phyloP scores from a whole-genome alignment of 2,797 vertebrate species.

The Xerus rutilus region DNA sequence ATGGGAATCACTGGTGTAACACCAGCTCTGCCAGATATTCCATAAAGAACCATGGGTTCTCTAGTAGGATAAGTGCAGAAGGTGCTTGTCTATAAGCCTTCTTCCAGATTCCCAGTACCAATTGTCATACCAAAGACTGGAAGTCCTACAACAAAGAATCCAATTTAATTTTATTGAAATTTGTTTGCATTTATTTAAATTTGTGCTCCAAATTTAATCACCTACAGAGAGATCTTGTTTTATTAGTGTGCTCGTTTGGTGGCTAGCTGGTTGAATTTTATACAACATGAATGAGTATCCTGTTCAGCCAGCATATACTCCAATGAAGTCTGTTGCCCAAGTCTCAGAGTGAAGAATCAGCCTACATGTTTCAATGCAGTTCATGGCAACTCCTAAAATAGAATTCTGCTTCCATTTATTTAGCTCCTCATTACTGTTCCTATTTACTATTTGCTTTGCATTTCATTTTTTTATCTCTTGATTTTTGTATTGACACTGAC shows the following conservation, averaged over 20 bases:
- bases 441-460: neutral
- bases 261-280: neutral
- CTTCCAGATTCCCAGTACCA: neutral
- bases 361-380: neutral
- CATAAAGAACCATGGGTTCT: neutral
- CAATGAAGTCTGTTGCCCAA: neutral
- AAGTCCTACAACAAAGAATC: neutral
- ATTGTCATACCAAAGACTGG: neutral
- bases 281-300: neutral
- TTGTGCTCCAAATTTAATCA: slow-evolving; percentile 7
- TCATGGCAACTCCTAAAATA: neutral
- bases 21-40: neutral
- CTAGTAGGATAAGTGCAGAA: neutral
- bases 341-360: neutral
- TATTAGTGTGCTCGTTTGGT: neutral
- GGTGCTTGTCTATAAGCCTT: neutral
- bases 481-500: neutral
- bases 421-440: neutral
- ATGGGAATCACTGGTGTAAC: neutral
- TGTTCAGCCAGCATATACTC: neutral
- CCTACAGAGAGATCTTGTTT: neutral
- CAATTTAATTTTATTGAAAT: slow-evolving; percentile 38
- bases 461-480: neutral
- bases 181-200: slow-evolving; percentile 21
- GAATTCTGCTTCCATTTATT: neutral